These are phyloP conservation scores for Amniataba percoides DNA, from an alignment of 2,797 vertebrate genomes.

Conservation along the genomic window DNA sequence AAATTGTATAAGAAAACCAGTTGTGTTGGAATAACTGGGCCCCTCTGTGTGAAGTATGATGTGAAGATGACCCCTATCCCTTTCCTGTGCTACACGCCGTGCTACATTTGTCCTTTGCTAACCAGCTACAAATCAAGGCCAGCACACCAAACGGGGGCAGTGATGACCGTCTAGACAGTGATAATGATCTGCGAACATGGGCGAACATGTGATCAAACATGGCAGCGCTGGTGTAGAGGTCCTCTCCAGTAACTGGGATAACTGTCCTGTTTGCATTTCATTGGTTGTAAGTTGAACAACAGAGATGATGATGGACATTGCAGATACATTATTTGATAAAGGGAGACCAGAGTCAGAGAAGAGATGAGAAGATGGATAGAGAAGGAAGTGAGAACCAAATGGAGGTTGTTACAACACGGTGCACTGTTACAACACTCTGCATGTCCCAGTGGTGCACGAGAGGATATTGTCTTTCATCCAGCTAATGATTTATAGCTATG, in stretches of 20 bases:
- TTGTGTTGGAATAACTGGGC: slow-evolving; percentile 15
- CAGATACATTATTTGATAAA: neutral
- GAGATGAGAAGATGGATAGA: slow-evolving; percentile 6
- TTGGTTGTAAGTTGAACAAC: slow-evolving; percentile 6
- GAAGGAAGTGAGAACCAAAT: slow-evolving; percentile 9
- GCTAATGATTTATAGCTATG: neutral
- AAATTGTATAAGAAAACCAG: slow-evolving; percentile 43
- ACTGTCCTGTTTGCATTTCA: slow-evolving; percentile 15
- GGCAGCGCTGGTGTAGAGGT: neutral
- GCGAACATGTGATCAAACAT: slow-evolving; percentile 60
- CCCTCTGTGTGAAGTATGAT: slow-evolving; percentile 15
- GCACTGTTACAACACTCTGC: neutral
- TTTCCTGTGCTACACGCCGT: neutral
- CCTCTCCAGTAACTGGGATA: slow-evolving; percentile 15
- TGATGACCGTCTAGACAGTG: slow-evolving; percentile 72
- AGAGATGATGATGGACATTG: slow-evolving; percentile 2
- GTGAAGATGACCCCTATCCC: neutral
- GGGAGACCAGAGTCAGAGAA: neutral
- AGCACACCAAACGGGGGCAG: slow-evolving; percentile 52
- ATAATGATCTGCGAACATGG: slow-evolving; percentile 75
- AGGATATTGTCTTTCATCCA: neutral
- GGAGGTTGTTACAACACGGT: neutral
- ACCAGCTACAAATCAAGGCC: slow-evolving; percentile 59
- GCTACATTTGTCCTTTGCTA: slow-evolving; percentile 31
- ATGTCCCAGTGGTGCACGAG: neutral